Base-by-base conservation (phyloP, 2,888 invertebrate genomes). In the Apotomis betuletana region DNA sequence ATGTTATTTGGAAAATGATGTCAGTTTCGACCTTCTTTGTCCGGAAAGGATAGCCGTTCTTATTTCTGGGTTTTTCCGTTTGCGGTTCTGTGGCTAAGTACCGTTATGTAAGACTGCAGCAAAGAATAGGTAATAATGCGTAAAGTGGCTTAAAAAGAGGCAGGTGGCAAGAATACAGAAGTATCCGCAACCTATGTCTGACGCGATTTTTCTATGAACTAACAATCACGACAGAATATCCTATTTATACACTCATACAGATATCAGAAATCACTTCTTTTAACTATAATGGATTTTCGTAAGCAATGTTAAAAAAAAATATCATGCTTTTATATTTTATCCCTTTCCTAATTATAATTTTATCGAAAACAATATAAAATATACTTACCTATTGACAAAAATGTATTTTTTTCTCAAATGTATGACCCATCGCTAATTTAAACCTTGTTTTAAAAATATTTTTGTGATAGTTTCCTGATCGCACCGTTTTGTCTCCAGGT, bases 401-500 rank as follows among this genome's bases (percentile, higher is more conserved):
- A 27, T 2, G 2, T 2, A 2, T 2, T 27, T 27, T 27, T 27
- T 27, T 27, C 27, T 27, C 27, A 27, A 27, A 27, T 27, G 15
- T 15, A 1, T 15, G 5, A 44, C 5, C 44, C 44, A 44, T 6
- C 44, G 44, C 5, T 44, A 44, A 44, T 27, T 27, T 27, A 27
- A 27, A 27, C 2, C 9, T 49, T 41, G 41, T 41, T 6, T 41
- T 41, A 6, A 41, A 49, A 9, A 6, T 9, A 49, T 9, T 41
- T 41, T 41, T 6, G 6, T 41, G 6, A 6, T 12, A 49, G 9
- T 9, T 9, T 49, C 38, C 44, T 70, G 15, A 69, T 36, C 6
- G 12, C 41, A 12, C 69, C 8, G 75, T 78, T 77, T 83, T 84
- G 84, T 76, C 76, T 38, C 10, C 70, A 69, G 74, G 75, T 76